Evolutionary conservation across 2,113 vertebrate genomes (phyloP).

Genomic region (Sylvilagus bachmani): DNA sequence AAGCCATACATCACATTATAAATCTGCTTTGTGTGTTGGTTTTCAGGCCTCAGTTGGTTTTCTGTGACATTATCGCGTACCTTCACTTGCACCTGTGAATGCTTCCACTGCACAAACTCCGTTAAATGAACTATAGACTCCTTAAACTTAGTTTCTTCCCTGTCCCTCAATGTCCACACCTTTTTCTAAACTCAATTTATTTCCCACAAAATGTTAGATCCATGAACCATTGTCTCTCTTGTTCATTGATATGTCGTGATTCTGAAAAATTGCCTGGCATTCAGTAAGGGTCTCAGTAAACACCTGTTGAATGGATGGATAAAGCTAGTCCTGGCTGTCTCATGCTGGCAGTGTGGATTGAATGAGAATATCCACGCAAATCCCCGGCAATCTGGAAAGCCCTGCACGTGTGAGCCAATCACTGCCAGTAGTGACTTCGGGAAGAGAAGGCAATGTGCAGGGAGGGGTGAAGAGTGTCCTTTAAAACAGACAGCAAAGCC

Average conservation of each 20-base stretch:
- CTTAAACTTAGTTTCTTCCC: neutral
- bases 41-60: neutral
- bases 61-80: neutral
- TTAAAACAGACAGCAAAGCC: neutral
- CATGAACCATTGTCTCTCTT: neutral
- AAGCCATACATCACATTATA: neutral
- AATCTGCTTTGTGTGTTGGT: neutral
- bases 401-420: neutral
- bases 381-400: neutral
- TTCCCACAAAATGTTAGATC: neutral
- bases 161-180: neutral
- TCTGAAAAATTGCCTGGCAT: neutral
- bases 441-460: neutral
- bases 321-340: neutral
- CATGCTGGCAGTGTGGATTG: neutral
- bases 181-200: neutral
- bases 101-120: neutral
- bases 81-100: neutral
- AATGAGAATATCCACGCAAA: neutral
- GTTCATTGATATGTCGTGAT: neutral
- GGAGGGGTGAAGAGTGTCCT: too few relatives aligned
- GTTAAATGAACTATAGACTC: neutral
- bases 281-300: neutral
- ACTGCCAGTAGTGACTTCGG: neutral
- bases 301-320: neutral